Base-by-base conservation (phyloP, 2,888 invertebrate species). In the Sisyra terminalis region DNA sequence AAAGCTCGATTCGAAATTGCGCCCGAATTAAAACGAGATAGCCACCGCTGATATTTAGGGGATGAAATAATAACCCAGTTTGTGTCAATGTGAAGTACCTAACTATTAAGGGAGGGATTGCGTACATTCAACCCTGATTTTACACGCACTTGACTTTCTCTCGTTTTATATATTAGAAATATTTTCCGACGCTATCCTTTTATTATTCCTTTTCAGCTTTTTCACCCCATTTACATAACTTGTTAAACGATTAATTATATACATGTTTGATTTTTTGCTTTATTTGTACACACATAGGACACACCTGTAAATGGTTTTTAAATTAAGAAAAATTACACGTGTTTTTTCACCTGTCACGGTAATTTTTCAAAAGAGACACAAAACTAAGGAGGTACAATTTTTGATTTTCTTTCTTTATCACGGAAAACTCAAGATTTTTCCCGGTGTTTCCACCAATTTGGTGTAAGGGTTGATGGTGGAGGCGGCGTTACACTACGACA, bases 111-210 rank as follows among this genome's bases (percentile, higher is more conserved):
- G 39, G 34, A 29, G 29, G 35, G 31, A 39, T 13, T 40, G 30
- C 42, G 44, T 42, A 55, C 59, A 54, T 59, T 60, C 58, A 61
- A 60, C 62, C 61, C 61, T 63, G 65, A 69, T 69, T 70, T 67
- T 67, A 69, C 69, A 69, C 67, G 67, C 69, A 69, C 70, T 70
- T 69, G 69, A 67, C 65, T 69, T 63, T 58, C 44, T 24, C 24
- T 24, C 24, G 24, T 24, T 24, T 24, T 24, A 24, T 24, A 24
- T 24, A 24, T 24, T 24, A 24, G 24, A 7, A 24, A 24, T 24
- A 24, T 24, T 24, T 24, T 24, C 24, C 24, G 24, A 24, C 24
- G 24, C 7, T 24, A 24, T 24, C 24, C 24, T 24, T 24, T 24
- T 24, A 24, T 24, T 24, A 24, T 24, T 24, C 24, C 24, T 24